Evolutionary conservation across 35 echinoderm and acorn worm genomes (phyloP).

Genomic region (Ophiothrix spiculata): DNA sequence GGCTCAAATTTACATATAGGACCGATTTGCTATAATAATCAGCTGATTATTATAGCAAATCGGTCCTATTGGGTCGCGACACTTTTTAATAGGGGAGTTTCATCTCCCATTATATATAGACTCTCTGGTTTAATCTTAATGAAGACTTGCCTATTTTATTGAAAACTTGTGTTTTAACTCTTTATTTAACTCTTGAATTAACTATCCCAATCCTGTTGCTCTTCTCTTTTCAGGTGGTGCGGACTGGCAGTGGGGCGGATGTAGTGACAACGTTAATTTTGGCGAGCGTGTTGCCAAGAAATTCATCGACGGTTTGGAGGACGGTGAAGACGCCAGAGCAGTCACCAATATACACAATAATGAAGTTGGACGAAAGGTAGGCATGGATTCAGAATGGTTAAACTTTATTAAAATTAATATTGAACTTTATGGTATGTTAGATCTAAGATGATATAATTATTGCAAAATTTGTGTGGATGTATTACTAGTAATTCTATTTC

Average conservation of each 20-base stretch:
- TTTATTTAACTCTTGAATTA: too few species aligned
- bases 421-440: neutral
- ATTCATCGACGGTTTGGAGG: conserved; percentile 70
- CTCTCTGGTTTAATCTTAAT: too few species aligned
- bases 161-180: neutral
- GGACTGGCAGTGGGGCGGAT: conserved; percentile 94
- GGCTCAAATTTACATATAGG: too few species aligned
- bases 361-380: conserved; percentile 84
- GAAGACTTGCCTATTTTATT: neutral
- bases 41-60: too few species aligned
- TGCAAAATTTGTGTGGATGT: neutral
- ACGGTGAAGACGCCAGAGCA: conserved; percentile 47
- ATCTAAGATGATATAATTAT: neutral
- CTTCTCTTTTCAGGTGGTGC: conserved; percentile 60
- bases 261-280: conserved; percentile 91
- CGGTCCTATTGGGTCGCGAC: too few species aligned
- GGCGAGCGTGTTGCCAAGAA: conserved; percentile 46
- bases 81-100: too few species aligned
- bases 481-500: neutral
- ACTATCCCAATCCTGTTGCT: neutral
- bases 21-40: too few species aligned
- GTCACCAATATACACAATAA: conserved; percentile 91
- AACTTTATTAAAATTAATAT: neutral
- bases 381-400: neutral
- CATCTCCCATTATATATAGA: too few species aligned